Evolutionary conservation across 2,113 vertebrate genomes (phyloP).

Genomic region (Pitta sordida): DNA sequence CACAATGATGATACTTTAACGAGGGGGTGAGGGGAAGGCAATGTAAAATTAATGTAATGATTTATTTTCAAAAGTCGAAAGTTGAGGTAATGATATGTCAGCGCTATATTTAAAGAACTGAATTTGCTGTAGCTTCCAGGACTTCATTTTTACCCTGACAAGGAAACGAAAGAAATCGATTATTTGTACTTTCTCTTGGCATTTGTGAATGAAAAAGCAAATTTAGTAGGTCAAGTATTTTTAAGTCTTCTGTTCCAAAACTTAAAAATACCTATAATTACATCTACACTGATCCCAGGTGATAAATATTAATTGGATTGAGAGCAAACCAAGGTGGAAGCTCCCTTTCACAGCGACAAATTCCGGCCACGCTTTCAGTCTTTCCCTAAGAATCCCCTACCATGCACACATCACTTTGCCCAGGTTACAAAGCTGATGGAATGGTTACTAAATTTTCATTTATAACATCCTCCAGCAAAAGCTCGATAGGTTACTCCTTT

Average conservation of each 20-base stretch:
- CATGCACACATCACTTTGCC: constrained; percentile 91
- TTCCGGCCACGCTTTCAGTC: neutral
- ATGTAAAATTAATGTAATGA: neutral
- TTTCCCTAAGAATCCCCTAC: neutral
- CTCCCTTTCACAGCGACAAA: neutral
- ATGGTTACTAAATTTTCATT: constrained; percentile 99
- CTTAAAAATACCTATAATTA: neutral
- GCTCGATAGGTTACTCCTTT: constrained; percentile 99
- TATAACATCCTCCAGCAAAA: constrained; percentile 99
- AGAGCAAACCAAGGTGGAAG: neutral
- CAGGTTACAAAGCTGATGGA: constrained; percentile 94
- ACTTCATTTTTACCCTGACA: neutral
- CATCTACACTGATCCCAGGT: neutral
- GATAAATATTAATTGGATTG: neutral
- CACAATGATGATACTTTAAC: neutral
- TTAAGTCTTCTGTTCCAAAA: neutral
- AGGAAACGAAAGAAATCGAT: neutral
- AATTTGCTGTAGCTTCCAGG: neutral
- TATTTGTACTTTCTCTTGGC: neutral
- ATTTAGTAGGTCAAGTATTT: neutral
- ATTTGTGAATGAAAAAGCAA: neutral
- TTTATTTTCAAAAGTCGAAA: neutral
- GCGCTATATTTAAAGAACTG: neutral
- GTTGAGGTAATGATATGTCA: neutral
- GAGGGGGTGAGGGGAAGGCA: fast-evolving